Base-by-base conservation (phyloP, 2,888 invertebrate species). In the Drosophila sordidula region DNA sequence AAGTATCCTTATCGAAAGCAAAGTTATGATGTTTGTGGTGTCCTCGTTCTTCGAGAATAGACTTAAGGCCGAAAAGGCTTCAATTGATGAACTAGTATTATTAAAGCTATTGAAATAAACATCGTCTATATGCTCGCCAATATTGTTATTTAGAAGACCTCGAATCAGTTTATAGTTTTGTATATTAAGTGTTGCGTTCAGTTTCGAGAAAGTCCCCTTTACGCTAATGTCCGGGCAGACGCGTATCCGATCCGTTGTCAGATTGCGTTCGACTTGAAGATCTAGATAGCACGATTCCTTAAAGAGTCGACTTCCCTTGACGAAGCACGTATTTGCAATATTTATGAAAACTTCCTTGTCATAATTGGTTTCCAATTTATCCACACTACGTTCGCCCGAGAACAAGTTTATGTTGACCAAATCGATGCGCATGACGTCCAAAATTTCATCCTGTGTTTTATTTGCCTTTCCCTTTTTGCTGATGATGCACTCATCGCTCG, bases 81-180 rank as follows among this genome's bases (percentile, higher is more conserved):
- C 85, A n/a, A 90, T 80, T 5, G 92, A 92, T 58, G 91, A 85
- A 6, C 80, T 75, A 18, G 88, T 49, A 56, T 89, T 91, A 45
- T 79, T 81, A 4, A 87, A 72, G 46, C 89, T 90, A 38, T 85
- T 89, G 49, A 70, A 72, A 56, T 91, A 92, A 47, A 95, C 93
- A 78, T 95, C 95, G 73, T 96, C 96, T 12, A 96, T 94, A 80
- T 94, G 94, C 92, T 98, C 98, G 1, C 97, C 98, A 71, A 99
- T 95, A 93, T 99, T 99, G 92, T 97, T 96, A 2, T 95, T 94
- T 6, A 99, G 93, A 65, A 99, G 94, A 16, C 98, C 98, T 67
- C 97, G 94, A 55, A 99, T 94, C 42, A 98, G 93, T 91, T 96
- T 95, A 93, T 98, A 98, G 92, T 98, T 98, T 50, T 95, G 94